These are phyloP conservation scores for Lontra canadensis DNA, from an alignment of 2,113 vertebrate species.

Conservation along the genomic window DNA sequence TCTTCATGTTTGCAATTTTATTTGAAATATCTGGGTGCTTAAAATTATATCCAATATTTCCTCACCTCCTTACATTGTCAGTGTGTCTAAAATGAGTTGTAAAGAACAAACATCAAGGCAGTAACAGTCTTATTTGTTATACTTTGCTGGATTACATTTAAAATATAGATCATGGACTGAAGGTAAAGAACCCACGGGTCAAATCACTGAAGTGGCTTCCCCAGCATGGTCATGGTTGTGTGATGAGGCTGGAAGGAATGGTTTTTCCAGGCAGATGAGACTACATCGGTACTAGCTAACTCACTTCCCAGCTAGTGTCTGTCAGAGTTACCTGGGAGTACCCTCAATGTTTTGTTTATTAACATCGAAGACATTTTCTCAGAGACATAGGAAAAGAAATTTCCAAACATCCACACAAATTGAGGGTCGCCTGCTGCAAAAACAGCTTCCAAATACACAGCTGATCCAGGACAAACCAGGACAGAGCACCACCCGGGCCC, in stretches of 20 bases:
- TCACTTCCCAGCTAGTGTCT: neutral
- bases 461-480: no score
- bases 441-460: no score
- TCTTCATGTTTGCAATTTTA: neutral
- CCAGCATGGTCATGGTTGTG: fast-evolving
- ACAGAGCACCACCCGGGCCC: no score
- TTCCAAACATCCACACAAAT: no score
- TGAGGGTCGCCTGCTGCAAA: no score
- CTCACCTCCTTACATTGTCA: neutral
- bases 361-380: conserved; percentile 31
- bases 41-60: neutral
- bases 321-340: neutral
- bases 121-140: conserved; percentile 29
- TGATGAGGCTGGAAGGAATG: neutral
- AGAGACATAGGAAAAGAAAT: neutral
- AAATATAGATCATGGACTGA: neutral
- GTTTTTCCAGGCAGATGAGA: neutral
- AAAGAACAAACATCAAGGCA: conserved; percentile 25
- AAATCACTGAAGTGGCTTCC: neutral
- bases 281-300: neutral
- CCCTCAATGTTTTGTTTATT: neutral
- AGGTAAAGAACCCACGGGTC: neutral
- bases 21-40: neutral
- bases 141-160: conserved; percentile 11
- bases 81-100: neutral